Evolutionary conservation across 2,888 invertebrate genomes (phyloP).

Genomic region (Digitonthophagus gazella): DNA sequence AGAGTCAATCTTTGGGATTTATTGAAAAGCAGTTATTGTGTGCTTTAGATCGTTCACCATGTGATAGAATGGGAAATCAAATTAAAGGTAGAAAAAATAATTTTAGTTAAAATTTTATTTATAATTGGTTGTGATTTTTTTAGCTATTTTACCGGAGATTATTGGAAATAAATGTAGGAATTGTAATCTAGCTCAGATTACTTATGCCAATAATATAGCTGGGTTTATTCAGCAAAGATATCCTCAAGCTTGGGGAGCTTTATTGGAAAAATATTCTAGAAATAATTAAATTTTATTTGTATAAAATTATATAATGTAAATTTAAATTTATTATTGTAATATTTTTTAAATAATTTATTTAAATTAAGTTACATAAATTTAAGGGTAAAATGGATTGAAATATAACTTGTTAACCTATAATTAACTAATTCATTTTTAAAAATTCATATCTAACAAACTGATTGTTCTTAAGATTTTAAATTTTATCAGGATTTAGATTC

Average conservation of each 20-base stretch:
- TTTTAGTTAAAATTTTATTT: not conserved
- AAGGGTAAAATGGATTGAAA: not conserved
- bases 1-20: constrained; percentile 31
- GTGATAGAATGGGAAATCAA: constrained; percentile 60
- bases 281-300: constrained; percentile 3
- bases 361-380: too few relatives aligned
- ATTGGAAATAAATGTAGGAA: constrained; percentile 55
- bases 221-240: constrained; percentile 55
- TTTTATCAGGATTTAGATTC: too few relatives aligned
- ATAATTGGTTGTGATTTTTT: constrained; percentile 2
- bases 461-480: too few relatives aligned
- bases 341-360: too few relatives aligned
- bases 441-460: too few relatives aligned
- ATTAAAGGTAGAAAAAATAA: constrained; percentile 55
- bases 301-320: not conserved
- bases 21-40: constrained; percentile 56
- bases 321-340: not conserved
- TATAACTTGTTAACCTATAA: not conserved
- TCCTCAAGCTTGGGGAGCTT: constrained; percentile 55
- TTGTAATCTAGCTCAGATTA: constrained; percentile 54
- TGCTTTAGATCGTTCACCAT: constrained; percentile 58
- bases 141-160: constrained; percentile 58
- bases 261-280: constrained; percentile 51
- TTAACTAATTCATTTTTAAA: too few relatives aligned
- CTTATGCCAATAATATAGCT: constrained; percentile 55